Percentiles rank a stretch among this genome's conserved stretches.
Conservation (phyloP, 2,888 invertebrate genomes). For the Rhagonycha fulva region DNA sequence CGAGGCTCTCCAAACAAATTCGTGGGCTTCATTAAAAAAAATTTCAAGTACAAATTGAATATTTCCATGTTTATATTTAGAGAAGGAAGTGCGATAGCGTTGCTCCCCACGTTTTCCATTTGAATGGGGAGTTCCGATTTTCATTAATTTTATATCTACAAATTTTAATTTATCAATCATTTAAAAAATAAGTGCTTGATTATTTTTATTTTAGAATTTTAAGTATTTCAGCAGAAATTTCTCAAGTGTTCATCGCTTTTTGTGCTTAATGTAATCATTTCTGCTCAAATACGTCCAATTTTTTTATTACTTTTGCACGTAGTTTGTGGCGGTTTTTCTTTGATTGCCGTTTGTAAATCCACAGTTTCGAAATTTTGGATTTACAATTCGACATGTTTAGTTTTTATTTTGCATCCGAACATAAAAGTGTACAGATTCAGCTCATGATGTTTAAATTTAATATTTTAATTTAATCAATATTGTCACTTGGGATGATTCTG, state of each 20-base stretch:
- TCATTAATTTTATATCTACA: constrained; percentile 1
- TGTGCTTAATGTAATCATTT: constrained; percentile 30
- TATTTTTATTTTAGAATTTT: constrained; percentile 12
- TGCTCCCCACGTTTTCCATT: background rate
- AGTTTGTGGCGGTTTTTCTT: constrained; percentile 15
- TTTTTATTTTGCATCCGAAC: constrained; percentile 24
- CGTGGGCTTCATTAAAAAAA: background rate
- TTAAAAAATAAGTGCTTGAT: constrained; percentile 8
- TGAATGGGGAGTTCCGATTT: background rate
- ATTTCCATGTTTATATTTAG: background rate
- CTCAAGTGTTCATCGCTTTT: constrained; percentile 25
- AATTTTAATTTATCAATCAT: background rate
- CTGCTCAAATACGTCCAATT: constrained; percentile 26
- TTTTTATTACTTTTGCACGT: constrained; percentile 30
- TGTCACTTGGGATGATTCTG: constrained; percentile 8
- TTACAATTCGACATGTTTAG: constrained; percentile 8
- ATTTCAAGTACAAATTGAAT: background rate
- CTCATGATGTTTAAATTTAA: constrained; percentile 8
- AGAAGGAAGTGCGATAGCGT: background rate
- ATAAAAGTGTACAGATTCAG: constrained; percentile 6
- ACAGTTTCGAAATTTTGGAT: constrained; percentile 17
- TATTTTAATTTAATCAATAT: background rate
- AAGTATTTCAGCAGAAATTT: constrained; percentile 24
- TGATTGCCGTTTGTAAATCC: constrained; percentile 24
- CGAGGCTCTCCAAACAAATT: background rate